phyloP scores from a whole-genome alignment of 2,113 vertebrate genomes.

The Lates calcarifer region DNA sequence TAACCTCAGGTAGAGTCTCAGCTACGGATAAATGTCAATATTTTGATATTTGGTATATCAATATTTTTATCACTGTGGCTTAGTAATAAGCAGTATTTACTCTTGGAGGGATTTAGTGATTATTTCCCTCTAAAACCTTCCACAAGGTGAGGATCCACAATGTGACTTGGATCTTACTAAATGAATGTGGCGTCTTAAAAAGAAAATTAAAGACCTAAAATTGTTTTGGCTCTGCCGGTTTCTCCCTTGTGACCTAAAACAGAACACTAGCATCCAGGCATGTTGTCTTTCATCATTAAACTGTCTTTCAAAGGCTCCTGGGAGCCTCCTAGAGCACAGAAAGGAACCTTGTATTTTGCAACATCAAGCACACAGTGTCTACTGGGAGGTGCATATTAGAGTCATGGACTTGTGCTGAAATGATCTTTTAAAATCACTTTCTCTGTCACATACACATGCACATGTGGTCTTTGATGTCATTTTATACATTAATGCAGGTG shows the following conservation, averaged over 20 bases:
- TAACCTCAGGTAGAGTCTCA: slow-evolving; percentile 40
- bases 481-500: slow-evolving; percentile 57
- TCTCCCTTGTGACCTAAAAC: slow-evolving; percentile 58
- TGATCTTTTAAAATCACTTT: slow-evolving; percentile 41
- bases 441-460: neutral
- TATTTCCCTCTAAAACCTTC: slow-evolving; percentile 34
- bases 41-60: slow-evolving; percentile 53
- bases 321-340: slow-evolving; percentile 58
- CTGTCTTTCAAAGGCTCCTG: slow-evolving; percentile 56
- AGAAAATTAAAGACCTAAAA: slow-evolving; percentile 69
- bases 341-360: slow-evolving; percentile 58
- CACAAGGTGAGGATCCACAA: slow-evolving; percentile 22
- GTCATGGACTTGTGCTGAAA: slow-evolving; percentile 56
- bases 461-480: slow-evolving; percentile 1
- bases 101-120: slow-evolving; percentile 41
- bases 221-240: slow-evolving; percentile 57
- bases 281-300: slow-evolving; percentile 77
- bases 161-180: slow-evolving; percentile 43
- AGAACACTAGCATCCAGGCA: slow-evolving; percentile 56
- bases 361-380: slow-evolving; percentile 60
- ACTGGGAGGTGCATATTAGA: slow-evolving; percentile 59
- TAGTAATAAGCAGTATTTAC: slow-evolving; percentile 50
- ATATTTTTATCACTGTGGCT: slow-evolving; percentile 52
- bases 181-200: slow-evolving; percentile 46
- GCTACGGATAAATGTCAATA: slow-evolving; percentile 61